phyloP scores from a whole-genome alignment of 1,140 invertebrate genomes.

The Ips typographus region DNA sequence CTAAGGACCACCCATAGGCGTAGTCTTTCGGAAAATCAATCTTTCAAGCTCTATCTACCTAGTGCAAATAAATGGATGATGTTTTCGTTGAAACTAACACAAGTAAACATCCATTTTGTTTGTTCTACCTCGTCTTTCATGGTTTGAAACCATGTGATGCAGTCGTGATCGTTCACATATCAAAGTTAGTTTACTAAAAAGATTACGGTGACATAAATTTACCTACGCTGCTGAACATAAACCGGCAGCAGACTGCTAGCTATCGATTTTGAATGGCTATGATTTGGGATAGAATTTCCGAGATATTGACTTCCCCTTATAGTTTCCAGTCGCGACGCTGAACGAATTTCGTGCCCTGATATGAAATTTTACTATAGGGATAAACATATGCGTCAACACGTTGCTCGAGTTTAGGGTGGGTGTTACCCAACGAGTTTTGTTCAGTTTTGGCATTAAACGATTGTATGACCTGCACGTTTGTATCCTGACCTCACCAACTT shows the following conservation, averaged over 20 bases:
- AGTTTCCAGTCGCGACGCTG: slow-evolving; percentile 29
- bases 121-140: too few relatives aligned
- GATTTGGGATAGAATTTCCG: slow-evolving; percentile 35
- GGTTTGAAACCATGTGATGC: too few relatives aligned
- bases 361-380: slow-evolving; percentile 31
- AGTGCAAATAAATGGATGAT: too few relatives aligned
- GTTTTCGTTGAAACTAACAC: too few relatives aligned
- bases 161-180: too few relatives aligned
- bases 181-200: too few relatives aligned
- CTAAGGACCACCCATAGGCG: slow-evolving; percentile 4
- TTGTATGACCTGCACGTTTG: slow-evolving; percentile 1
- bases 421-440: slow-evolving; percentile 15
- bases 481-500: slow-evolving; percentile 1
- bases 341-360: slow-evolving; percentile 30
- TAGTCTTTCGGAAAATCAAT: background rate
- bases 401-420: slow-evolving; percentile 20
- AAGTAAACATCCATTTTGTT: too few relatives aligned
- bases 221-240: slow-evolving; percentile 16
- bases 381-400: slow-evolving; percentile 34
- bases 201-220: background rate
- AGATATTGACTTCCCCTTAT: slow-evolving; percentile 35
- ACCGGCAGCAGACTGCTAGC: slow-evolving; percentile 27
- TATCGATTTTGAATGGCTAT: slow-evolving; percentile 36
- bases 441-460: slow-evolving; percentile 11
- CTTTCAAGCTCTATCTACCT: too few relatives aligned